Conservation (phyloP, 2,888 invertebrate species). For the Ornithoptera alexandrae region DNA sequence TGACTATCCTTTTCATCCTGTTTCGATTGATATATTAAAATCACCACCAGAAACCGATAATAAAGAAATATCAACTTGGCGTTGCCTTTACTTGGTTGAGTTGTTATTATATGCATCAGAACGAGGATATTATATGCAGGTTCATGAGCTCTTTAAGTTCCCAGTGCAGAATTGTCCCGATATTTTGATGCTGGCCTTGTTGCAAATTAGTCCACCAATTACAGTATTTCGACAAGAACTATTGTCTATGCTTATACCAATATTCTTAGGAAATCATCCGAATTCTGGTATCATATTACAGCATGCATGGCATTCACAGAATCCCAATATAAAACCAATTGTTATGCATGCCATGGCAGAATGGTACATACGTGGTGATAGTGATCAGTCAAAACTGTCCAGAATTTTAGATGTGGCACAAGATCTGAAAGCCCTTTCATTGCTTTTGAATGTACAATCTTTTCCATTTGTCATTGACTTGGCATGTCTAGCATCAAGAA, state of each 20-base stretch:
- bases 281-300: constrained; percentile 98
- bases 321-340: constrained; percentile 85
- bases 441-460: constrained; percentile 93
- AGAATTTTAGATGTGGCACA: constrained; percentile 98
- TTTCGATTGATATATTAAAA: constrained; percentile 93
- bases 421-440: constrained; percentile 94
- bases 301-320: constrained; percentile 95
- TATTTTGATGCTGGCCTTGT: constrained; percentile 91
- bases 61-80: constrained; percentile 96
- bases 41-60: constrained; percentile 96
- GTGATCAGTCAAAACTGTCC: constrained; percentile 95
- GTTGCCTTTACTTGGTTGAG: constrained; percentile 94
- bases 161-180: constrained; percentile 97
- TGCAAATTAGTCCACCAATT: constrained; percentile 91
- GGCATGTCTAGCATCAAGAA: constrained; percentile 96
- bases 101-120: constrained; percentile 92
- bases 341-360: constrained; percentile 99
- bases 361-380: constrained; percentile 95
- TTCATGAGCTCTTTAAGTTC: constrained; percentile 94
- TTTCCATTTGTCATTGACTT: constrained; percentile 98
- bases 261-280: constrained; percentile 96
- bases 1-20: constrained; percentile 92
- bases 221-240: constrained; percentile 91
- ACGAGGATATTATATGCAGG: constrained; percentile 89
- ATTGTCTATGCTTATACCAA: constrained; percentile 91